A percentile compares a stretch with the other conserved stretches of the same genome.
phyloP scores from a whole-genome alignment of 2,113 vertebrate genomes.

The Donacobius atricapilla region DNA sequence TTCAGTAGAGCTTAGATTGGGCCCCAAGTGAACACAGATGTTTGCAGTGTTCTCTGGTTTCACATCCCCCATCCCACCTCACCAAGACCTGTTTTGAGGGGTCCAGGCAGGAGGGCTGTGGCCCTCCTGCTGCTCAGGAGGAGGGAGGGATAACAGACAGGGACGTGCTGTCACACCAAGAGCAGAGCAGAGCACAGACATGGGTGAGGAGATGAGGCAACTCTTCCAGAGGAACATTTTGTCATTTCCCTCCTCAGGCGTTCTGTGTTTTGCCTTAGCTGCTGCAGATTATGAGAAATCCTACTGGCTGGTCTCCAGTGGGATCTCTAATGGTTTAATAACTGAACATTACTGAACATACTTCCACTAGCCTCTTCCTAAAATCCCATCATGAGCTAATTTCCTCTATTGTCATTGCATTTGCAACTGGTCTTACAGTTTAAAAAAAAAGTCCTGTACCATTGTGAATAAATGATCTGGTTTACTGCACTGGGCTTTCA shows the following conservation, averaged over 20 bases:
- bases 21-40: neutral
- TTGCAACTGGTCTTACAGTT: conserved; percentile 61
- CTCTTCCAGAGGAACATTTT: conserved; percentile 4
- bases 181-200: neutral
- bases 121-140: neutral
- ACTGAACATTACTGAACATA: conserved; percentile 48
- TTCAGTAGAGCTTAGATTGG: neutral
- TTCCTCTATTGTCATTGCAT: conserved; percentile 64
- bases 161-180: neutral
- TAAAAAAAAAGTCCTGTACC: neutral
- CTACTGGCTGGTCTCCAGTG: conserved; percentile 35
- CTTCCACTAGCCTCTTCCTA: conserved; percentile 52
- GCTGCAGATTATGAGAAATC: conserved; percentile 42
- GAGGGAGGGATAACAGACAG: neutral
- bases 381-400: conserved; percentile 61
- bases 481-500: neutral
- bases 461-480: neutral
- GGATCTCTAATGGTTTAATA: conserved; percentile 60
- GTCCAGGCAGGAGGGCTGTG: neutral
- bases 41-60: conserved; percentile 25
- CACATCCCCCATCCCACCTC: neutral
- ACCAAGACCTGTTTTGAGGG: neutral
- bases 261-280: conserved; percentile 18
- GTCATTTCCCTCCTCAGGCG: conserved; percentile 49
- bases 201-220: neutral